Evolutionary conservation across 2,113 vertebrate genomes (phyloP), one percentile per base, ranked within the genome.

Genomic region (Myotis lucifugus): DNA sequence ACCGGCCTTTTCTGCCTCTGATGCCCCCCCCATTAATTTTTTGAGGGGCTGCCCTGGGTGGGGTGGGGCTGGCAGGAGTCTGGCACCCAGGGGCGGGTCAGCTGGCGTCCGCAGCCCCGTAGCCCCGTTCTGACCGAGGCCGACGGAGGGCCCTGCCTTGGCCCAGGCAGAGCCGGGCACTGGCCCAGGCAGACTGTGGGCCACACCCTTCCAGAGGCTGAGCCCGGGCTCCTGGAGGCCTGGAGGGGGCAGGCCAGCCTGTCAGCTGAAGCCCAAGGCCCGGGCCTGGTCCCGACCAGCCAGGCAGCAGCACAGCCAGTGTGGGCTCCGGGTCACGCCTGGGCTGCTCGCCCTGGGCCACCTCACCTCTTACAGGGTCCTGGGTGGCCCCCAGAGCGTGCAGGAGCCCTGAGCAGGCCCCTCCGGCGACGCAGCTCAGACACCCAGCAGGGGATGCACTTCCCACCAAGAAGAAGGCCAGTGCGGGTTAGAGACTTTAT

Each of bases 401-500:
- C 17, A 1, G 13, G 12, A 50, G 21, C 72, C 13, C 66, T 19
- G 12, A 10, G n/a, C 14, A 4, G 46, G 29, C 1, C 18, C 37
- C 34, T 42, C 11, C 10, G 2, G 2, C 2, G 14, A 15, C 0
- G 0, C 13, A 5, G 73, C 18, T 59, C 19, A 8, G n/a, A 29
- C 23, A 29, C 17, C 52, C 52, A 21, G 52, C 52, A 54, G 52
- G 37, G 12, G 0, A 46, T 0, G 1, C 27, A 52, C 1, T 1
- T 17, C 34, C 5, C 74, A 18, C 61, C 21, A 29, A n/a, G 46
- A 61, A 32, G 40, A 34, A 79, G n/a, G 34, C 73, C 10, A 6
- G 32, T 0, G 11, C 6, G 8, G 40, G 48, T 64, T 34, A 0
- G 42, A 25, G 11, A 56, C 54, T 97, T 97, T 96, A 97, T 96